Base-by-base conservation (phyloP, 2,888 invertebrate genomes). In the Oligia strigilis region DNA sequence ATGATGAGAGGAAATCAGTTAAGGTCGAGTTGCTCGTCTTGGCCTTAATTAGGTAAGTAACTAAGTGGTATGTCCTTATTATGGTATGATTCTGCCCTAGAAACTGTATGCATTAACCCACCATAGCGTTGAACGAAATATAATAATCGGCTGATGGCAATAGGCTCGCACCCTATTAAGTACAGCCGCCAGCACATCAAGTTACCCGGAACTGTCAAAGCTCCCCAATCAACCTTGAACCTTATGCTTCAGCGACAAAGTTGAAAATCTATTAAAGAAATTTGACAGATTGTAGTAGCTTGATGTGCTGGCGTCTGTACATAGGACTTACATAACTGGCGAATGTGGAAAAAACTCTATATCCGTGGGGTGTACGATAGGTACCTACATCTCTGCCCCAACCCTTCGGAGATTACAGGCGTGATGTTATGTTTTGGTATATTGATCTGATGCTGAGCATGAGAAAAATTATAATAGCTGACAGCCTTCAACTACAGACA, bases 1-100 rank as follows among this genome's bases (percentile, higher is more conserved):
- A 60, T 58, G 29, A 83, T 58, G 2, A 49, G 36, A 72, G 58
- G 72, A 84, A 78, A 84, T n/a, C 29, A 40, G 36, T 43, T 36
- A 72, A 70, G 84, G 73, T 46, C 40, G 36, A 55, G 52, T n/a
- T 60, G 62, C 17, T 84, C n/a, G 8, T 60, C 69, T 72, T 70
- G 72, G 49, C 67, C 80, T 79, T 60, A 69, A 80, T 69, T 58
- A 81, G 49, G 4, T 79, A 58, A 3, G 17, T 65, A 58, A 43
- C 58, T 52, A 17, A 60, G 52, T 46, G 5, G 19, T 43, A 40
- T 14, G 58, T 79, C 49, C 46, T 67, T 76, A 46, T 43, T 49
- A n/a, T 49, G 14, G 40, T 75, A 46, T 19, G 75, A 29, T 23
- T 43, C 11, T n/a, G 40, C 4, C n/a, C 58, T n/a, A 40, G 55